phyloP scores from a whole-genome alignment of 1,140 invertebrate species.

The Euura saliciscinereae region DNA sequence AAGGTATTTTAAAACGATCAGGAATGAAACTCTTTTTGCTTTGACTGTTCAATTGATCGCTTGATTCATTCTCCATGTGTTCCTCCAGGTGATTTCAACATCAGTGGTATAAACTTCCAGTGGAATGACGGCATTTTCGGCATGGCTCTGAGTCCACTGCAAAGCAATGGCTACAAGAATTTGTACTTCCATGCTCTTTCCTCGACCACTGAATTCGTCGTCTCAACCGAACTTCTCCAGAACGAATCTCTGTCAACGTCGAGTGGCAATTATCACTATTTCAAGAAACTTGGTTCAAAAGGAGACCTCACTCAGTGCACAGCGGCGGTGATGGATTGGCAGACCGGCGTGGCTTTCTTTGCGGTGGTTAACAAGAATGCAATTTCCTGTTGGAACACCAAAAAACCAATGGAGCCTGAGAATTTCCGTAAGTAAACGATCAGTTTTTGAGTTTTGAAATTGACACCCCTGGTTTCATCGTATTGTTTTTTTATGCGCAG shows the following conservation, averaged over 20 bases:
- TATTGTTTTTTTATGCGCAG: slow-evolving; percentile 34
- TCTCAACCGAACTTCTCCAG: slow-evolving; percentile 71
- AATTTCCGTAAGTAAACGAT: slow-evolving; percentile 44
- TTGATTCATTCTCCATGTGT: slow-evolving; percentile 18
- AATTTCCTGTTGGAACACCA: slow-evolving; percentile 74
- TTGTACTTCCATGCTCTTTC: slow-evolving; percentile 79
- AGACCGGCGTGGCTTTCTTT: slow-evolving; percentile 68
- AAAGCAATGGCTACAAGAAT: slow-evolving; percentile 66
- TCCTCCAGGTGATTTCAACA: slow-evolving; percentile 65
- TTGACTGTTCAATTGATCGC: neutral
- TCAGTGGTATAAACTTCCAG: slow-evolving; percentile 76
- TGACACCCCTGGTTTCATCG: neutral
- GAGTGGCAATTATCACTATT: slow-evolving; percentile 37
- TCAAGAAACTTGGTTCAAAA: slow-evolving; percentile 65
- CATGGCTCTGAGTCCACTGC: slow-evolving; percentile 67
- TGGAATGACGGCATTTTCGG: slow-evolving; percentile 80
- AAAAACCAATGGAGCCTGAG: slow-evolving; percentile 58
- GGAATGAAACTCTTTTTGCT: neutral
- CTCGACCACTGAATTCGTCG: slow-evolving; percentile 76
- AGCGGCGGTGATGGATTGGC: slow-evolving; percentile 64
- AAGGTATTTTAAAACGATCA: slow-evolving; percentile 51
- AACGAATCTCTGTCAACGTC: slow-evolving; percentile 67
- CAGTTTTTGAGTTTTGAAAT: neutral
- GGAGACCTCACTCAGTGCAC: slow-evolving; percentile 64
- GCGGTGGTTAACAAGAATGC: slow-evolving; percentile 70